A percentile compares a stretch with the other conserved stretches of the same genome.
These are phyloP conservation scores for Clamator glandarius DNA, from an alignment of 2,797 vertebrate species.

Conservation along the genomic window DNA sequence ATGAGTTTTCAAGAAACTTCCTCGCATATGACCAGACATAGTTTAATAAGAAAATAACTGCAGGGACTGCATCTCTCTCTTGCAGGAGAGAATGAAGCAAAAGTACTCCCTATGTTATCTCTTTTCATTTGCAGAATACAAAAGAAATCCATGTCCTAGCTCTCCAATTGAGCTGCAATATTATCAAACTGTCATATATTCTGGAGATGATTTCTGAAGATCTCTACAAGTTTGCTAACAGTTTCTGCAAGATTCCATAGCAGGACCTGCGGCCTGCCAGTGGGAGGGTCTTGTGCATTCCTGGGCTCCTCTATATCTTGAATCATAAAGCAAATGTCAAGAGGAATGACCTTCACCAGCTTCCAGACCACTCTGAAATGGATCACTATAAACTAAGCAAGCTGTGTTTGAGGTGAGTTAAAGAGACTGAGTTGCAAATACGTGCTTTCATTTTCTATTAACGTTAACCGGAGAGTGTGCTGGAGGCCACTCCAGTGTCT, in stretches of 20 bases:
- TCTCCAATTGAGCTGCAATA: neutral
- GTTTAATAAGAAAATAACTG: neutral
- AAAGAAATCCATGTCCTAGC: neutral
- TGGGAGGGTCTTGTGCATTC: neutral
- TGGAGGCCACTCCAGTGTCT: neutral
- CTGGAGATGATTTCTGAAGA: neutral
- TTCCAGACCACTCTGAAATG: neutral
- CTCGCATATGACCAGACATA: neutral
- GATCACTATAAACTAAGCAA: neutral
- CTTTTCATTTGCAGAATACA: neutral
- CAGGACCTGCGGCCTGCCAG: neutral
- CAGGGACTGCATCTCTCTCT: neutral
- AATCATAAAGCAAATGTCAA: neutral
- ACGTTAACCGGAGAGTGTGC: neutral
- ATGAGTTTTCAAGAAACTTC: neutral
- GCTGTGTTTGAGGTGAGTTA: neutral
- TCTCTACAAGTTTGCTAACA: neutral
- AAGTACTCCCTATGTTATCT: neutral
- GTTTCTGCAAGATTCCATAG: neutral
- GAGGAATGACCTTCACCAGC: neutral
- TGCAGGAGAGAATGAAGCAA: neutral
- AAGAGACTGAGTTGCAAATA: neutral
- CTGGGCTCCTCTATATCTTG: neutral
- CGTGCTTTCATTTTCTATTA: neutral
- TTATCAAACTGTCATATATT: neutral